Base-by-base conservation (phyloP, 2,797 vertebrate species). In the Aselliscus stoliczkanus region DNA sequence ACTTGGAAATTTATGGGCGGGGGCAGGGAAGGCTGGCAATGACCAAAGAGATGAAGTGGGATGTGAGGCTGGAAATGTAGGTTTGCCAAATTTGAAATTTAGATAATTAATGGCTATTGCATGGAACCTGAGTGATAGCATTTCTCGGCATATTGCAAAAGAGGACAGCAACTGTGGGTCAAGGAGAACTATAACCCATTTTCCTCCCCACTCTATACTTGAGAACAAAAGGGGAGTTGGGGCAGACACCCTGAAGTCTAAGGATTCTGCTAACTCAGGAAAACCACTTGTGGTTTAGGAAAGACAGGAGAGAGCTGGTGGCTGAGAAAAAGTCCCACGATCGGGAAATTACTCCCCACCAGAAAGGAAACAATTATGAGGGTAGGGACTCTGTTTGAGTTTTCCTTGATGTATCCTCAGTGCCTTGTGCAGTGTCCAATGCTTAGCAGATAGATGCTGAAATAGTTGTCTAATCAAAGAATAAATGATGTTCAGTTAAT, bases 81-180 rank as follows among this genome's bases (percentile, higher is more conserved):
- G 84, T 76, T 88, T 67, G 81, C 84, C 81, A 72, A 44, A 90
- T 95, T 88, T 60, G 82, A 95, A 93, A 96, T 90, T 56, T 54
- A 90, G 81, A 39, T 97, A 44, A 67, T 83, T 97, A 44, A 67
- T 83, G 62, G 82, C n/a, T 75, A 34, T 80, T 70, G 88, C 54
- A 11, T 25, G 39, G 88, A 96, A 97, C 96, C 85, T 88, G 96
- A 93, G 90, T 64, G 85, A 88, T 95, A 87, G 69, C 95, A 96
- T 97, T 93, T 96, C 93, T 94, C 77, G n/a, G 85, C 65, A 52
- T 69, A 23, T 95, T 97, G 79, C 95, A 86, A 96, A 97, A 97
- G 85, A 87, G 52, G 81, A 62, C 81, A 73, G 56, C 14, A 25
- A 37, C 58, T 96, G 20, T 82, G 81, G 85, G 79, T 56, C 90